phyloP scores from a whole-genome alignment of 2,888 invertebrate genomes.

The Quadroppia sp. region DNA sequence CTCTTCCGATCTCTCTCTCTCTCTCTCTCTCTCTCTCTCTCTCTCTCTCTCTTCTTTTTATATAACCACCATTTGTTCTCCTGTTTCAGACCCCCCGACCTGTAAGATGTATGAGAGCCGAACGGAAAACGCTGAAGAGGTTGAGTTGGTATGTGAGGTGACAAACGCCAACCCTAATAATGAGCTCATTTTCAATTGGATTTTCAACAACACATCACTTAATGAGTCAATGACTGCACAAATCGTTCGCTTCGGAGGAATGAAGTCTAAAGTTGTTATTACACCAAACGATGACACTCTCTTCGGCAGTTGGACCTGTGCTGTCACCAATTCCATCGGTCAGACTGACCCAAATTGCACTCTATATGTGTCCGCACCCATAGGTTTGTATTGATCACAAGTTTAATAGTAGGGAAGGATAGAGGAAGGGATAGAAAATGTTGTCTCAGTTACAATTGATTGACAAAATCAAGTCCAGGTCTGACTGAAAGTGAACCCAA shows the following conservation, averaged over 20 bases:
- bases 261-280: constrained; percentile 61
- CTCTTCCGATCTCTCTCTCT: constrained; percentile 1
- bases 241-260: constrained; percentile 58
- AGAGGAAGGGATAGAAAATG: too few species aligned
- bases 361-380: constrained; percentile 37
- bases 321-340: constrained; percentile 77
- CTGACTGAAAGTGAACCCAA: too few species aligned
- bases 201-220: constrained; percentile 67
- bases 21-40: neutral
- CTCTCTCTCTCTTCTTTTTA: neutral
- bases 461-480: neutral
- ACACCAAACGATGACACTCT: constrained; percentile 60
- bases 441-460: too few species aligned
- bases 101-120: constrained; percentile 64
- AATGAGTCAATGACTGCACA: constrained; percentile 64
- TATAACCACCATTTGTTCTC: neutral
- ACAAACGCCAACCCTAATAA: constrained; percentile 70
- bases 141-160: constrained; percentile 71
- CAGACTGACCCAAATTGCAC: constrained; percentile 39
- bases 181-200: constrained; percentile 71
- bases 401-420: too few species aligned
- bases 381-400: neutral
- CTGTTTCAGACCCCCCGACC: constrained; percentile 70
- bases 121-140: constrained; percentile 55
- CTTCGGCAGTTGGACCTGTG: constrained; percentile 73